Evolutionary conservation across 1,140 invertebrate species (phyloP), one percentile per base, ranked within the genome.

Genomic region (Leptestheria dahalacensis): DNA sequence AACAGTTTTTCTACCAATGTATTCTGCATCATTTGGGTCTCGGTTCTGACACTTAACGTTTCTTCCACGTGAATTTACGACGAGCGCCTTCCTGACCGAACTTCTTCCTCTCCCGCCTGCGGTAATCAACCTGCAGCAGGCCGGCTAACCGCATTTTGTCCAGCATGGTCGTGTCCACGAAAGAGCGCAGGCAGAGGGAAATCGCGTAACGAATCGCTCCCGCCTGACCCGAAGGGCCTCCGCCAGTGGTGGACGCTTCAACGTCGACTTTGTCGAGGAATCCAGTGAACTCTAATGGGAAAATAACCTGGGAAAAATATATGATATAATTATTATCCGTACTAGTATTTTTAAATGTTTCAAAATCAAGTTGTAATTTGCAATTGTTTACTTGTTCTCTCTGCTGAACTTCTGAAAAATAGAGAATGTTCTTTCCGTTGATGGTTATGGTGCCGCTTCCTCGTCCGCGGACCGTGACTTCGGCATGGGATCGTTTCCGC

Each of bases 91-190:
- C 80, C 75, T 94, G 90, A 48, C 93, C 95, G 49, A 83, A 83
- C 79, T 97, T 97, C 80, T 95, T 95, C 65, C 95, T 80, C 73
- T 98, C 94, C 63, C 79, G 79, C 28, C 68, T 73, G 59, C 94
- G 78, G 53, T 73, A 76, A 71, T 99, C 95, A 68, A 75, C 75
- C 29, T 86, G 90, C 25, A 99, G 72, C 60, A 97, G 71, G 50
- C 95, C 95, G 74, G 91, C 93, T 85, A 95, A 69, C 76, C 89
- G 79, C 87, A 97, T 90, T 68, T 81, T 81, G 73, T 94, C 86
- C 12, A 86, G 70, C 71, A 79, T 84, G 49, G 83, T 77, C 57
- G 74, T 67, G 65, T 86, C 80, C 11, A 95, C 82, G 77, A 94
- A 95, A 70, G 82, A 87, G 62, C 80, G 75, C 50, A 94, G 75